Conservation (phyloP, 2,888 invertebrate genomes). For the Campoplex capitator region DNA sequence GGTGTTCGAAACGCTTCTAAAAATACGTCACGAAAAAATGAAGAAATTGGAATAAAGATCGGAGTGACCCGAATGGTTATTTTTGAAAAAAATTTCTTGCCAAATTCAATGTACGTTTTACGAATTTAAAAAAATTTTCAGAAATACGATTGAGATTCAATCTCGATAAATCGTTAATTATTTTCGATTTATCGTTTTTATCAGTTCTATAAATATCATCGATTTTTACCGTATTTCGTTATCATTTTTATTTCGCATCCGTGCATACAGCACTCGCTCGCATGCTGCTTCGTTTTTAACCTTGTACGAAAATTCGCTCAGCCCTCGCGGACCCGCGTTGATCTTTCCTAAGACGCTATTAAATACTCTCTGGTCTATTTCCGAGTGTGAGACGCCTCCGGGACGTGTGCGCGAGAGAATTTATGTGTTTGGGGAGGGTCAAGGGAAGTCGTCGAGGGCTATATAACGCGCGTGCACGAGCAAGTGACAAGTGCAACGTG, state of each 20-base stretch:
- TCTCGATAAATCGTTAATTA: background rate
- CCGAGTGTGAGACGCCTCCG: conserved; percentile 67
- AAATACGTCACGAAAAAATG: background rate
- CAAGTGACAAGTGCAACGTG: conserved; percentile 78
- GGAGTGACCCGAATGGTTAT: background rate
- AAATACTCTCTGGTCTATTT: conserved; percentile 76
- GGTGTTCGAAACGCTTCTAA: background rate
- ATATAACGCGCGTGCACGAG: conserved; percentile 59
- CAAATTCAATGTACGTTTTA: background rate
- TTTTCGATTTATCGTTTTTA: background rate
- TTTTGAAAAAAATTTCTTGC: background rate
- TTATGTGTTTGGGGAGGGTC: conserved; percentile 82
- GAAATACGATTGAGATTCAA: background rate
- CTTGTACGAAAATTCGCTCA: conserved; percentile 22
- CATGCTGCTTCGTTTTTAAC: background rate
- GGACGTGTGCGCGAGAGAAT: conserved; percentile 72
- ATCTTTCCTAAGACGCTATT: conserved; percentile 29
- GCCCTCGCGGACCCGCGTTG: conserved; percentile 1
- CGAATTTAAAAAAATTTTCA: background rate
- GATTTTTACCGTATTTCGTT: background rate
- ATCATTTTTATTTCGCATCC: background rate
- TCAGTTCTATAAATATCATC: background rate
- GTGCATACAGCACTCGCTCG: background rate
- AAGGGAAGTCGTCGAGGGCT: conserved; percentile 76
- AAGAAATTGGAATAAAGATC: background rate